A percentile compares a stretch with the other conserved stretches of the same genome.
Conservation (phyloP, 2,888 invertebrate genomes). For the Cheilosia vernalis region DNA sequence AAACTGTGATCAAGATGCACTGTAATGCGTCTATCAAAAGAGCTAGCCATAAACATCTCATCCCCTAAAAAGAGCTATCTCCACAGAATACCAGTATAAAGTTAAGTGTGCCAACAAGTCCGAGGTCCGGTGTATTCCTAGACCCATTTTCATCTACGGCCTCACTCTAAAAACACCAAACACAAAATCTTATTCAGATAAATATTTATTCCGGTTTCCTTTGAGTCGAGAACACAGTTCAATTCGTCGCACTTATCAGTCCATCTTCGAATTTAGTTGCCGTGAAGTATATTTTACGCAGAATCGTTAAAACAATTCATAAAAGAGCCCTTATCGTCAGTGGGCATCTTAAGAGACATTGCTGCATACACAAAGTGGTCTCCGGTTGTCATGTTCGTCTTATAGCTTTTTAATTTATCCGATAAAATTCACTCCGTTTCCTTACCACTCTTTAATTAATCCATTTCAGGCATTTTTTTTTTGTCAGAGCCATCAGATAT, state of each 20-base stretch:
- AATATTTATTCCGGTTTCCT: conserved; percentile 1
- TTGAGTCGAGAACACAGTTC: conserved; percentile 1
- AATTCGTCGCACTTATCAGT: conserved; percentile 6
- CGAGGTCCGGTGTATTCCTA: no score
- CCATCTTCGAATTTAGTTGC: conserved; percentile 39
- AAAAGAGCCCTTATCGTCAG: conserved; percentile 48
- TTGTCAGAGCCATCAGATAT: conserved; percentile 39
- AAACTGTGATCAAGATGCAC: no score
- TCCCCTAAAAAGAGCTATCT: no score
- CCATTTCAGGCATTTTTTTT: conserved; percentile 25
- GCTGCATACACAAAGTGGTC: conserved; percentile 8
- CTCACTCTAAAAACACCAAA: neutral
- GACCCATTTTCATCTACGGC: neutral
- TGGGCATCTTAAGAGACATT: conserved; percentile 36
- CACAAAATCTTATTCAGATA: neutral
- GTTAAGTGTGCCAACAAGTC: no score
- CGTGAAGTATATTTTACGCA: conserved; percentile 42
- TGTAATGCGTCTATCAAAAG: no score
- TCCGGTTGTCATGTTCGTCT: conserved; percentile 25
- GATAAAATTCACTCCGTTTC: conserved; percentile 49
- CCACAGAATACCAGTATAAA: no score
- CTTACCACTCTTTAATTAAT: conserved; percentile 43
- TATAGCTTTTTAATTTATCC: conserved; percentile 63
- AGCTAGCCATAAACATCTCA: no score
- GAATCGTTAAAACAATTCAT: conserved; percentile 60